Percentiles rank a stretch among this genome's conserved stretches.
These are phyloP conservation scores for Aurelia sp. DNA, from an alignment of 30 jellyfish, hydroid and myxozoan genomes.

Conservation along the genomic window DNA sequence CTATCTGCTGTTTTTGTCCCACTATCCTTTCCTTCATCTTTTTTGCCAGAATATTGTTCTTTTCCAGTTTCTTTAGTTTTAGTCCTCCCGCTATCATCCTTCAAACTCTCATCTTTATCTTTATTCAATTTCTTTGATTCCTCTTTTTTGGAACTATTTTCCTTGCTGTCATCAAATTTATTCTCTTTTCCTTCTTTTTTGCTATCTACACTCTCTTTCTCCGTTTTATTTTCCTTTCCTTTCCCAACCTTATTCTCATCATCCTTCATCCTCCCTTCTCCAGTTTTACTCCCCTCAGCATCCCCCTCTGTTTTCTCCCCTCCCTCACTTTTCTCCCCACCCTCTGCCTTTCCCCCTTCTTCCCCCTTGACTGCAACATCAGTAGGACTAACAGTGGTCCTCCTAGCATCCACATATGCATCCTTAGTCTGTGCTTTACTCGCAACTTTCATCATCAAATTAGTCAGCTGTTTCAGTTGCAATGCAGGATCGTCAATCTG, in stretches of 20 bases:
- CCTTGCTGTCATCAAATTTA: neutral
- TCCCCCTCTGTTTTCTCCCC: slow-evolving; percentile 1
- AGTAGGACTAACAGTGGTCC: slow-evolving; percentile 63
- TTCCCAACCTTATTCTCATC: slow-evolving; percentile 10
- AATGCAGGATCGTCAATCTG: slow-evolving; percentile 65
- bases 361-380: slow-evolving; percentile 16
- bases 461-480: slow-evolving; percentile 62
- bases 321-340: slow-evolving; percentile 6
- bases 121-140: neutral
- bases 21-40: neutral
- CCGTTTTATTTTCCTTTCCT: slow-evolving; percentile 7
- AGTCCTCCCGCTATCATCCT: neutral
- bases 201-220: neutral
- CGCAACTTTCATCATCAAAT: slow-evolving; percentile 64
- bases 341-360: slow-evolving; percentile 1
- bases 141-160: neutral
- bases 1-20: neutral
- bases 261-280: slow-evolving; percentile 1
- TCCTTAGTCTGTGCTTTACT: slow-evolving; percentile 58
- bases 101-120: neutral
- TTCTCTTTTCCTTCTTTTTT: slow-evolving; percentile 6
- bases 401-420: slow-evolving; percentile 51
- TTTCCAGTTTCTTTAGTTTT: neutral
- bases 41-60: slow-evolving; percentile 1
- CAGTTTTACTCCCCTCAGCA: slow-evolving; percentile 5